Base-by-base conservation (phyloP, 2,888 invertebrate genomes). In the Agrochola litura region DNA sequence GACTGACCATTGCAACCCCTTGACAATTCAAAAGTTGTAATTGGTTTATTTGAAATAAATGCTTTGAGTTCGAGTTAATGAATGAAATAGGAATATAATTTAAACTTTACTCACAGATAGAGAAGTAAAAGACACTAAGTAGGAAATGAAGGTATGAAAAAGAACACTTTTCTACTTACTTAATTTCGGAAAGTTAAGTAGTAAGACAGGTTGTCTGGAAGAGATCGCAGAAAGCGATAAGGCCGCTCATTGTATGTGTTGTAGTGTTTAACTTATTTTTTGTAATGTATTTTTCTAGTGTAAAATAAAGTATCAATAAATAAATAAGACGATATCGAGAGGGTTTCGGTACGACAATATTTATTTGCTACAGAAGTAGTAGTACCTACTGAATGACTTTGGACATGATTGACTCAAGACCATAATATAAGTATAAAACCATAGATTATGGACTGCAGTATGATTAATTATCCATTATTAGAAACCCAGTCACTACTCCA, bases 401-500 rank as follows among this genome's bases (percentile, higher is more conserved):
- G 10, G 16, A 58, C 6, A 6, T n/a, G 10, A 37, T 68, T 58
- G n/a, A 41, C 6, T 56, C 16, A n/a, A 56, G 56, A 68, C 37
- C n/a, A 67, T 2, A 67, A 37, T 37, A 10, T 68, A 54, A 3
- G 6, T n/a, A 16, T 37, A n/a, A 37, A 41, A 10, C 19, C 10
- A n/a, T 16, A 37, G 6, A 46, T 58, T 65, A 65, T 16, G 2
- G 37, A 37, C 25, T 30, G 8, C 8, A 79, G n/a, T 56, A 65
- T 71, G 30, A 67, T 65, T 72, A 84, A 69, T 81, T 54, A 30
- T 67, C 61, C 56, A 77, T 46, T 89, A 79, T 78, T 84, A 89
- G 75, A 77, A 66, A 56, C 37, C 25, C 52, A 64, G 73, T 87
- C 86, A 86, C 71, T 64, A 46, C 56, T 86, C 58, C 61, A 84